Percentiles rank a stretch among this genome's conserved stretches.
Conservation (phyloP, 2,113 vertebrate species). For the Scalopus aquaticus region DNA sequence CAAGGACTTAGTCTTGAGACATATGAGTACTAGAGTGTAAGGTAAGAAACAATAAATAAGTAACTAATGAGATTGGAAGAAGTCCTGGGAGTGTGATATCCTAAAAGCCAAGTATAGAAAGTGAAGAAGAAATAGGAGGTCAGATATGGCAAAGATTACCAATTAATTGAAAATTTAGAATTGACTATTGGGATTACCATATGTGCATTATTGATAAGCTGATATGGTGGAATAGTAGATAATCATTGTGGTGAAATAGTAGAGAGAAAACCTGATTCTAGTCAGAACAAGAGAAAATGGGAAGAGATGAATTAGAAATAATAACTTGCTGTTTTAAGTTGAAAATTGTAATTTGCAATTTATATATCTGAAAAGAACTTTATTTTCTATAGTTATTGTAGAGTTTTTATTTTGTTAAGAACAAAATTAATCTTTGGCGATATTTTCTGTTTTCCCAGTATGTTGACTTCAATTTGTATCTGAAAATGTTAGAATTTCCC, state of each 20-base stretch:
- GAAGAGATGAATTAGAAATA: too few relatives aligned
- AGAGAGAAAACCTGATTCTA: background rate
- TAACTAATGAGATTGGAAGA: background rate
- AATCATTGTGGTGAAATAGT: background rate
- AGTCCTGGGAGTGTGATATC: background rate
- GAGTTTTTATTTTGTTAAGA: background rate
- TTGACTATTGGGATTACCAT: background rate
- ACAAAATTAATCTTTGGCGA: background rate
- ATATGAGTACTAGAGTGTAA: background rate
- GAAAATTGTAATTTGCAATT: background rate
- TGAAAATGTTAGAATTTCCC: background rate
- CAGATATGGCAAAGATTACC: background rate
- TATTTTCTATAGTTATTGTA: background rate
- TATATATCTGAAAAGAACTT: conserved; percentile 42
- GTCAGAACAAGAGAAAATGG: too few relatives aligned
- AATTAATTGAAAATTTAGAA: background rate
- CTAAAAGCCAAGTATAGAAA: background rate
- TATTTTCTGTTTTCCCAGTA: background rate
- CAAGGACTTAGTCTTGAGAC: background rate
- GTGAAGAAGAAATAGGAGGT: background rate
- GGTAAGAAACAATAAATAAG: background rate
- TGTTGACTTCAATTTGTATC: background rate
- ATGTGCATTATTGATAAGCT: background rate
- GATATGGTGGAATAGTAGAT: too few relatives aligned
- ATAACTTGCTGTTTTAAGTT: background rate